These are phyloP conservation scores for Lepidochrysops patricia DNA, from an alignment of 2,888 invertebrate species.

Conservation along the genomic window DNA sequence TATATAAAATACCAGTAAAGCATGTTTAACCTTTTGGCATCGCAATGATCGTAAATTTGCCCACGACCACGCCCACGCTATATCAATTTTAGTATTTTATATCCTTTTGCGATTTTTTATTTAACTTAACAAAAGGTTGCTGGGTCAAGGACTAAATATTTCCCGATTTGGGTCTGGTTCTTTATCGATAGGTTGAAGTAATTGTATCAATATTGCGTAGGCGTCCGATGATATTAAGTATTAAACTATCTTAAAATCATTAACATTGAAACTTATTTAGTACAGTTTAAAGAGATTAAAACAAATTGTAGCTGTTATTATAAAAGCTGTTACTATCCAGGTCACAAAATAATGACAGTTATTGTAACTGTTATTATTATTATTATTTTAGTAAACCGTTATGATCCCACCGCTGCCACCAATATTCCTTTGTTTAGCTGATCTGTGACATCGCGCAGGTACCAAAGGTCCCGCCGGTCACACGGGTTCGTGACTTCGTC, in stretches of 20 bases:
- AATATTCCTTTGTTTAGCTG: neutral
- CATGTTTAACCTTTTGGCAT: conserved; percentile 8
- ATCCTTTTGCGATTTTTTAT: neutral
- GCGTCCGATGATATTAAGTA: no score
- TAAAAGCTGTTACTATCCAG: neutral
- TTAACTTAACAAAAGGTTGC: neutral
- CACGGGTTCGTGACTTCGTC: conserved; percentile 39
- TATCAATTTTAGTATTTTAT: conserved; percentile 1
- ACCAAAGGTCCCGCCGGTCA: conserved; percentile 32
- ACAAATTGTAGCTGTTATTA: no score
- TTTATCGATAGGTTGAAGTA: neutral
- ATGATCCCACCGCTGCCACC: neutral
- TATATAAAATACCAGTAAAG: conserved; percentile 6
- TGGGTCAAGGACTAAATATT: neutral
- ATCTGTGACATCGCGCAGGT: conserved; percentile 28
- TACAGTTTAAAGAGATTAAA: no score
- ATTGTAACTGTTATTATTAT: no score
- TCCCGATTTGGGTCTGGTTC: neutral
- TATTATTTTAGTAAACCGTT: neutral
- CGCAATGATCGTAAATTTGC: conserved; percentile 8
- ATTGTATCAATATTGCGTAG: neutral
- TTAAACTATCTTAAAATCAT: no score
- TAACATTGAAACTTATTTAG: no score
- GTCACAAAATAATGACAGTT: neutral
- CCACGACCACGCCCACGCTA: conserved; percentile 10